Evolutionary conservation across 1,140 invertebrate genomes (phyloP), one percentile per base, ranked within the genome.

Genomic region (Leptonema lineaticorne): DNA sequence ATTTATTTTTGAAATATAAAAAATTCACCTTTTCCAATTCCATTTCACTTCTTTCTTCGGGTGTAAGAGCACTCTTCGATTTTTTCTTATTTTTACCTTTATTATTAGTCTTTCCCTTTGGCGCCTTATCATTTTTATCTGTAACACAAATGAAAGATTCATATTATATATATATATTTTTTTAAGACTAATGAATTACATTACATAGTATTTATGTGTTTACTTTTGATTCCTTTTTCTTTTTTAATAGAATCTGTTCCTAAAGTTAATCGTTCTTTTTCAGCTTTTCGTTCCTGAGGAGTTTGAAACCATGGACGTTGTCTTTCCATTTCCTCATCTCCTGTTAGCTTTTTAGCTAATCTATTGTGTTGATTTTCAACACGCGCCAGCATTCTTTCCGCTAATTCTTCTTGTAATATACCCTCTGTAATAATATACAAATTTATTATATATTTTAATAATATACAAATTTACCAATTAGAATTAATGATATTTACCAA

Each of bases 271-370:
- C 85, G 77, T 53, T 85, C 87, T 81, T 94, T 92, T 77, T 95
- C 92, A 50, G 87, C 81, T 75, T 88, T 87, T 72, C 92, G 87
- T 77, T 97, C 87, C 71, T 89, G 88, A n/a, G 86, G 85, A 0
- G 88, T 91, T 78, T 97, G 95, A 84, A 97, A 97, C 95, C 95
- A 98, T 8, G 84, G 84, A 68, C 93, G 82, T 46, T 83, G 82
- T 14, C 78, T 74, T 46, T 79, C 75, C 56, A 76, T 74, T 63
- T 76, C 73, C 69, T 77, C 73, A 69, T 82, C 76, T 20, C 79
- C 77, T 73, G 86, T 88, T 63, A 97, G 75, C 24, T 91, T 80
- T 5, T 91, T 92, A 75, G 96, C 87, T 0, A 88, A 86, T 74
- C 90, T 90, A 62, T 92, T 90, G 0, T 92, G 87, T 78, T 93